These are phyloP conservation scores for Acleris holmiana DNA, from an alignment of 2,888 invertebrate genomes.

Conservation along the genomic window DNA sequence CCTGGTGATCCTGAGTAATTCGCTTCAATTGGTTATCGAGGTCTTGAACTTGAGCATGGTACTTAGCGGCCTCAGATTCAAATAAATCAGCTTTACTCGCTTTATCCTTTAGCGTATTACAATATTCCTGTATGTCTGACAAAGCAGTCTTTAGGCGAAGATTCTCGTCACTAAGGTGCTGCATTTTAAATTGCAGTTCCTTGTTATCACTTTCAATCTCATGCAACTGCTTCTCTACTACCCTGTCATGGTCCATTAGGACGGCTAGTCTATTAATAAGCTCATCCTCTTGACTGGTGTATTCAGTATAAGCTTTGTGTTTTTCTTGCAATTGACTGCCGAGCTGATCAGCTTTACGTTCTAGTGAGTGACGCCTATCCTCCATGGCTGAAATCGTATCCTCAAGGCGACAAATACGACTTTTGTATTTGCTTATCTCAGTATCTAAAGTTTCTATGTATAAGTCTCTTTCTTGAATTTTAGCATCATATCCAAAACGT, in stretches of 20 bases:
- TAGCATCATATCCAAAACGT: constrained; percentile 85
- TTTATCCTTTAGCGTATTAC: constrained; percentile 63
- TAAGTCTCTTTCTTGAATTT: constrained; percentile 89
- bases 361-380: constrained; percentile 84
- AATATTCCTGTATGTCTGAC: constrained; percentile 71
- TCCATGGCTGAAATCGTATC: constrained; percentile 86
- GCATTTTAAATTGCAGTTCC: constrained; percentile 81
- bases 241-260: constrained; percentile 86
- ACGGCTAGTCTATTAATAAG: constrained; percentile 85
- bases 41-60: constrained; percentile 66
- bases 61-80: constrained; percentile 61
- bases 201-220: constrained; percentile 84
- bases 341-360: constrained; percentile 85
- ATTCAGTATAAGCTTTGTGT: constrained; percentile 84
- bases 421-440: constrained; percentile 86
- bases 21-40: constrained; percentile 74
- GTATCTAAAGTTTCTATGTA: constrained; percentile 89
- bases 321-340: constrained; percentile 85
- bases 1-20: constrained; percentile 65
- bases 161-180: constrained; percentile 79
- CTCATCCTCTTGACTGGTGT: constrained; percentile 86
- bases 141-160: constrained; percentile 74
- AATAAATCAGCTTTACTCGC: constrained; percentile 60
- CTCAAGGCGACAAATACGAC: constrained; percentile 86
- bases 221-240: constrained; percentile 86